Evolutionary conservation across 2,797 vertebrate species (phyloP).

Genomic region (Vespertilio murinus): DNA sequence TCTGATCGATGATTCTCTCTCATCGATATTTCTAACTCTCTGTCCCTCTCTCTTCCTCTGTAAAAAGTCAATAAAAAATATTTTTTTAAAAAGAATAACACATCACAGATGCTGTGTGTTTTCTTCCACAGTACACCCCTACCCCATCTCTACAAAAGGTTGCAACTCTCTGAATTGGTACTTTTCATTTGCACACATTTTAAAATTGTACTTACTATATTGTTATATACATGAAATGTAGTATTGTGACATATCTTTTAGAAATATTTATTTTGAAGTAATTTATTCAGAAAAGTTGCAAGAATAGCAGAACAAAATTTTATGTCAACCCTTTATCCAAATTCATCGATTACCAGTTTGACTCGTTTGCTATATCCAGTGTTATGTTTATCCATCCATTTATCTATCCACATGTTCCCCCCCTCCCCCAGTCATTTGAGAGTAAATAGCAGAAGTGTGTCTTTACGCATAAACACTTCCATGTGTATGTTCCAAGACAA

Average conservation of each 20-base stretch:
- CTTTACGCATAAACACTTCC: background rate
- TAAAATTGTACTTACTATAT: background rate
- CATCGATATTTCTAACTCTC: too few relatives aligned
- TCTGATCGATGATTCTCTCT: too few relatives aligned
- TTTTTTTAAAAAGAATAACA: conserved; percentile 19
- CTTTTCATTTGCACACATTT: conserved; percentile 20
- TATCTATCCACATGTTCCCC: background rate
- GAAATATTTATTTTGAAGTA: conserved; percentile 9
- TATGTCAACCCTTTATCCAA: background rate
- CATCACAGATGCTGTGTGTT: fast-evolving
- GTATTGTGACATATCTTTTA: background rate
- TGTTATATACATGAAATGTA: background rate
- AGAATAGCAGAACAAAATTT: background rate
- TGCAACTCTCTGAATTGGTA: background rate
- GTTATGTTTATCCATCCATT: background rate
- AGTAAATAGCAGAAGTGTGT: conserved; percentile 26
- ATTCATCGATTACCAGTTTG: background rate
- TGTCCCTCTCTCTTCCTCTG: too few relatives aligned
- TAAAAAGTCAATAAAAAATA: too few relatives aligned
- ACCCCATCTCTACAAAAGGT: background rate
- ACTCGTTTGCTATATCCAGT: background rate
- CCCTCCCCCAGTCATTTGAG: background rate
- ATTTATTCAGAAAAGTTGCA: conserved; percentile 16
- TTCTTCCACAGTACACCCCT: background rate
- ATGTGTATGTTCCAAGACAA: background rate